Conservation (phyloP, 1,140 invertebrate species). For the Apis florea region DNA sequence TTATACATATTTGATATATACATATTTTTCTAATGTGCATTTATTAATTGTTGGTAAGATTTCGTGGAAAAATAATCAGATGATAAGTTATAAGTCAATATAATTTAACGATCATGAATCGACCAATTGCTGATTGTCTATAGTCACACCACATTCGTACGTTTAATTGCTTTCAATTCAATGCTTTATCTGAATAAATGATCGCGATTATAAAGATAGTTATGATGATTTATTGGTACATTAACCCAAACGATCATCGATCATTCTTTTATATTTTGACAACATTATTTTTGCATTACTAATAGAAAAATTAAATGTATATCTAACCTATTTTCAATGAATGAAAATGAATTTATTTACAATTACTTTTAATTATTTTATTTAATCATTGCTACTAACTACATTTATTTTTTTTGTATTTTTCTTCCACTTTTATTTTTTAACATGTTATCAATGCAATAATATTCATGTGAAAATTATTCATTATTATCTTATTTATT, state of each 20-base stretch:
- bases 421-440: too few species aligned
- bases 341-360: too few species aligned
- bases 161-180: constrained; percentile 41
- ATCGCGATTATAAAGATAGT: neutral
- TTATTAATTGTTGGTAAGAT: too few species aligned
- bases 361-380: too few species aligned
- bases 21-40: neutral
- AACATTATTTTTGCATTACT: neutral
- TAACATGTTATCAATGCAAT: too few species aligned
- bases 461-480: too few species aligned
- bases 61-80: neutral
- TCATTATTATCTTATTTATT: too few species aligned
- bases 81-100: neutral
- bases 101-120: neutral
- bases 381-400: too few species aligned
- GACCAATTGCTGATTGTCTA: neutral
- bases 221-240: neutral
- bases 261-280: neutral
- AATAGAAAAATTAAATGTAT: too few species aligned
- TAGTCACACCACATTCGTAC: neutral
- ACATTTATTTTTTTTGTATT: too few species aligned
- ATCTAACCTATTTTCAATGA: neutral
- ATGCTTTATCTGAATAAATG: neutral
- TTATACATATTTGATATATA: too few species aligned
- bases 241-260: neutral